Evolutionary conservation across 2,888 invertebrate genomes (phyloP), one percentile per base, ranked within the genome.

Genomic region (Aplocera efformata): DNA sequence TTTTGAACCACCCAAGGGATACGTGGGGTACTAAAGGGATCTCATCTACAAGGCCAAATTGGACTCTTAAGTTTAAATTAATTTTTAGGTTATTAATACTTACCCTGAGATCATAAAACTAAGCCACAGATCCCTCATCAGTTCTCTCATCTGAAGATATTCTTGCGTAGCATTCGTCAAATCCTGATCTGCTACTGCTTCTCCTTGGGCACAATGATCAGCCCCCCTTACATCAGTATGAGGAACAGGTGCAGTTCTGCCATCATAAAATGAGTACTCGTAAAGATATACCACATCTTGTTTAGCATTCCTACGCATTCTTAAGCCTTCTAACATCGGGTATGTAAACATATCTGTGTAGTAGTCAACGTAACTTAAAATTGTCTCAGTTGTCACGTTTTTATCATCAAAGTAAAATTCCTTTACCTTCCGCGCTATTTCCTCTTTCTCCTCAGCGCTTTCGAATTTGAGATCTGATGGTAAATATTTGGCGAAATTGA

Each of bases 401-500:
- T 30, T 30, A 3, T 42, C 33, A 13, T 36, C 47, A 26, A 47
- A 47, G 26, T 42, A 47, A 31, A 33, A 42, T 4, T 33, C 10
- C 32, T 53, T 61, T 3, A 59, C 33, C 25, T 23, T 30, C 8
- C 47, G 23, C 1, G 56, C 50, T 1, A 63, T 20, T 7, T 46
- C 22, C 11, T 50, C 42, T 29, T 44, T 58, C 21, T 63, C 50
- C 20, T 41, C 11, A 7, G 39, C 24, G 13, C 25, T 36, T 8
- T 10, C 21, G 21, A 47, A 47, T 26, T 52, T 22, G 6, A 65
- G 53, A 42, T 63, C 56, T 7, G 27, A 45, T 4, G 65, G 63
- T 10, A 66, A 20, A 36, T 58, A 63, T 11, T 57, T 41, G 6
- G 48, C 42, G 21, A 42, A 47, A 13, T 42, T 42, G 10, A 13